A percentile compares a stretch with the other conserved stretches of the same genome.
Conservation (phyloP, 2,888 invertebrate species). For the Cynaeus angustus region DNA sequence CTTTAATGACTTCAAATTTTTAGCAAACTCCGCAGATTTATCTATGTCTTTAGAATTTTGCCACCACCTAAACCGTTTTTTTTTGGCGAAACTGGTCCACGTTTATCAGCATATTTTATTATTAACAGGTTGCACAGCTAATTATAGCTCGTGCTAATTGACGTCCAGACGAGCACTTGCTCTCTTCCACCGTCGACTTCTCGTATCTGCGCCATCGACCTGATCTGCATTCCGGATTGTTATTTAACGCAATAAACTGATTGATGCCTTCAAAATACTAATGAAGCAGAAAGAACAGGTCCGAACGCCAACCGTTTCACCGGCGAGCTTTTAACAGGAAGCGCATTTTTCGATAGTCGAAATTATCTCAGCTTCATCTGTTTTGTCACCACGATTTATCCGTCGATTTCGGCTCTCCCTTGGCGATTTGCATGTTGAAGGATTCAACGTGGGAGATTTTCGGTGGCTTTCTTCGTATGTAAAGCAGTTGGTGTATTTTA, state of each 20-base stretch:
- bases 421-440: conserved; percentile 35
- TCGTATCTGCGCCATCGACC: conserved; percentile 47
- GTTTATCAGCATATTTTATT: conserved; percentile 50
- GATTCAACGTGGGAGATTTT: conserved; percentile 67
- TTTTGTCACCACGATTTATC: conserved; percentile 19
- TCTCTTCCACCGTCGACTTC: conserved; percentile 36
- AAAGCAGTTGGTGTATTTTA: conserved; percentile 66
- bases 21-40: neutral
- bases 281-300: conserved; percentile 47
- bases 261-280: conserved; percentile 53
- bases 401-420: conserved; percentile 2
- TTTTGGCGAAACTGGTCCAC: conserved; percentile 16
- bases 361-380: conserved; percentile 3
- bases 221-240: conserved; percentile 55
- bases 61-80: neutral
- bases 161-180: conserved; percentile 49
- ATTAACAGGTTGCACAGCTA: conserved; percentile 53
- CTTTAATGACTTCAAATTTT: too few species aligned
- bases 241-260: conserved; percentile 54
- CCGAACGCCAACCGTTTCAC: conserved; percentile 32
- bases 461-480: conserved; percentile 63
- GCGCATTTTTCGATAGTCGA: neutral
- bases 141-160: conserved; percentile 56
- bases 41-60: neutral
- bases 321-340: conserved; percentile 3